These are phyloP conservation scores for Chanos chanos DNA, from an alignment of 2,797 vertebrate genomes.

Conservation along the genomic window DNA sequence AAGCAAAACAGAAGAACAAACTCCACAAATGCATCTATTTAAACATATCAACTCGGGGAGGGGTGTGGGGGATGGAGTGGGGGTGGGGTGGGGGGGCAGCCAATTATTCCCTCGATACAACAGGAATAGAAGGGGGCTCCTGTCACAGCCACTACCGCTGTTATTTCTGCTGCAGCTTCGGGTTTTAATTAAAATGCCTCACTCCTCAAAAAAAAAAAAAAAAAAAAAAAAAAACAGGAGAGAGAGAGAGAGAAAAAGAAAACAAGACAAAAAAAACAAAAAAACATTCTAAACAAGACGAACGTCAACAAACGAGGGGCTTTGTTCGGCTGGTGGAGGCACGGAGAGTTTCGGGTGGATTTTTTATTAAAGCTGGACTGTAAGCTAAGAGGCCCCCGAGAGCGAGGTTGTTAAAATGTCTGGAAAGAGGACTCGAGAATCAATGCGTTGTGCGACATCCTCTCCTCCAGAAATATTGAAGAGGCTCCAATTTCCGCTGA, in stretches of 20 bases:
- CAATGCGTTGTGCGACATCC: slow-evolving; percentile 59
- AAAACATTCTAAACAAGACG: slow-evolving; percentile 2
- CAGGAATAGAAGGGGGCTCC: slow-evolving; percentile 26
- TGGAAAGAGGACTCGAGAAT: slow-evolving; percentile 58
- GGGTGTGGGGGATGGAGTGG: slow-evolving; percentile 31
- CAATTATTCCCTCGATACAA: slow-evolving; percentile 45
- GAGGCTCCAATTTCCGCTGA: slow-evolving; percentile 60
- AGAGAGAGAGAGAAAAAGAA: slow-evolving; percentile 18
- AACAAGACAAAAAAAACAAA: slow-evolving; percentile 21
- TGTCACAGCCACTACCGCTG: background rate
- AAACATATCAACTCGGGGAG: no score
- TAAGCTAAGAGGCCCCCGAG: slow-evolving; percentile 29
- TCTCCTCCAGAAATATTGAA: slow-evolving; percentile 50
- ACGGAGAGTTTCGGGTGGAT: background rate
- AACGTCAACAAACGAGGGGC: slow-evolving; percentile 40
- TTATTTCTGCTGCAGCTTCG: slow-evolving; percentile 28
- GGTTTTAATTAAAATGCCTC: slow-evolving; percentile 61
- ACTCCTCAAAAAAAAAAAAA: slow-evolving; percentile 18
- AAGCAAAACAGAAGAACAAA: slow-evolving; percentile 35
- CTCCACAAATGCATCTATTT: slow-evolving; percentile 64
- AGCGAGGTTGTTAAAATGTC: slow-evolving; percentile 35
- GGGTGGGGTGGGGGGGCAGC: slow-evolving; percentile 29
- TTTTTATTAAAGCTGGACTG: slow-evolving; percentile 12
- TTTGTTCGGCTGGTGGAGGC: slow-evolving; percentile 27
- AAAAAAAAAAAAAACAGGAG: slow-evolving; percentile 32